Percentiles rank a stretch among this genome's conserved stretches.
These are phyloP conservation scores for Tachycineta bicolor DNA, from an alignment of 2,113 vertebrate species.

Conservation along the genomic window DNA sequence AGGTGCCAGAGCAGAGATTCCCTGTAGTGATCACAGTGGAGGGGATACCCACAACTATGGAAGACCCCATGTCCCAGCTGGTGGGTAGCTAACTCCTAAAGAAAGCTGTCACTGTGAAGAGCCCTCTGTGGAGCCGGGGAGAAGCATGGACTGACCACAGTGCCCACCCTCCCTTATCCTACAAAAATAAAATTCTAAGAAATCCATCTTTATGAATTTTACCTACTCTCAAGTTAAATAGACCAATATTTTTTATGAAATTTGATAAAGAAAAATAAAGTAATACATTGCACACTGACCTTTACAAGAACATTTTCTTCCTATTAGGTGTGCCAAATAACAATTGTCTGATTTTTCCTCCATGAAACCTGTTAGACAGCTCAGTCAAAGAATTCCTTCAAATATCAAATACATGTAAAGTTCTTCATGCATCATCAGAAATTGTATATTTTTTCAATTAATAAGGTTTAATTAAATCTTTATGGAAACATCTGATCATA, in stretches of 20 bases:
- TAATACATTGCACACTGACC: background rate
- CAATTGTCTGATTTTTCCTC: background rate
- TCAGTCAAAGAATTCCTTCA: background rate
- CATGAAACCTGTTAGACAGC: background rate
- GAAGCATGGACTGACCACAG: background rate
- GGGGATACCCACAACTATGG: background rate
- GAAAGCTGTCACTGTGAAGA: rapidly evolving
- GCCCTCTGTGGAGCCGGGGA: background rate
- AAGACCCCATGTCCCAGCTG: background rate
- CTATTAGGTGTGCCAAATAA: background rate
- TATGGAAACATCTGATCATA: background rate
- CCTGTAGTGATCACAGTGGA: background rate
- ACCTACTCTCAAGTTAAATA: background rate
- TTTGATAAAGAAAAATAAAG: background rate
- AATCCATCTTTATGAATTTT: background rate
- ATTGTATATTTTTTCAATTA: background rate
- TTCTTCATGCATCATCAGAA: background rate
- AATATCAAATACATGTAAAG: background rate
- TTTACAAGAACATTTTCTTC: background rate
- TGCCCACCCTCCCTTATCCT: rapidly evolving
- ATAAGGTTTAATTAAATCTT: background rate
- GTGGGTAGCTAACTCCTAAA: background rate
- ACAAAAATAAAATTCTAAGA: background rate
- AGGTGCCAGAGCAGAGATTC: background rate
- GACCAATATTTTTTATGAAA: background rate